Conservation (phyloP, 1,140 invertebrate species). For the Cyclina sinensis region DNA sequence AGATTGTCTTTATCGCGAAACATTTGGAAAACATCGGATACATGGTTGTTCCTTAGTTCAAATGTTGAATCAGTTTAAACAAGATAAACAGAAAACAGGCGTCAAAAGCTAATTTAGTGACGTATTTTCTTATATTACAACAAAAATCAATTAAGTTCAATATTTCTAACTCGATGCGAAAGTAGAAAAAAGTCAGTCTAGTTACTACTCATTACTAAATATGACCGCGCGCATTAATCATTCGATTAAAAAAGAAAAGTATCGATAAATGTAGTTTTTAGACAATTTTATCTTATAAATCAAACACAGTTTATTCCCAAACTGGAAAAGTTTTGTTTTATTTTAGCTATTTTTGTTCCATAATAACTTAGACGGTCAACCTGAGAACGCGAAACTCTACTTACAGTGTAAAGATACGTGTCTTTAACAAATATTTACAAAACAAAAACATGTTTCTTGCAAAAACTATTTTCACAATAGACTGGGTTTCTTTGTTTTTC, state of each 20-base stretch:
- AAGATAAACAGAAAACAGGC: conserved; percentile 1
- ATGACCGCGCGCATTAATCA: conserved; percentile 2
- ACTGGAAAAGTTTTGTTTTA: not conserved
- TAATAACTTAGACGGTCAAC: not conserved
- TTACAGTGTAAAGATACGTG: not conserved
- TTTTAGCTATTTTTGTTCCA: not conserved
- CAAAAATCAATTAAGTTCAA: conserved; percentile 32
- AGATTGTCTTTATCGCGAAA: not conserved
- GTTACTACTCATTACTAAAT: conserved; percentile 2
- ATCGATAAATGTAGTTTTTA: not conserved
- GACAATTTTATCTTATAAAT: not conserved
- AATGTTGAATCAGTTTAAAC: conserved; percentile 6
- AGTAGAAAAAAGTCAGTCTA: not conserved
- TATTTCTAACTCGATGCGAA: not conserved
- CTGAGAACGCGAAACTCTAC: not conserved
- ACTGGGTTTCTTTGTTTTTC: conserved; percentile 1
- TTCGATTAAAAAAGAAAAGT: not conserved
- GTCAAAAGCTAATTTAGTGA: conserved; percentile 10
- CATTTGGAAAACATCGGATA: not conserved
- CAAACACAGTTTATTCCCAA: not conserved
- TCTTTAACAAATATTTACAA: conserved; percentile 28
- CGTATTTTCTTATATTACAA: conserved; percentile 12
- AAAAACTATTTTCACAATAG: not conserved
- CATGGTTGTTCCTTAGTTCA: not conserved
- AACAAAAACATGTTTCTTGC: not conserved